Evolutionary conservation across 1,140 invertebrate species (phyloP).

Genomic region (Leptopilina clavipes): DNA sequence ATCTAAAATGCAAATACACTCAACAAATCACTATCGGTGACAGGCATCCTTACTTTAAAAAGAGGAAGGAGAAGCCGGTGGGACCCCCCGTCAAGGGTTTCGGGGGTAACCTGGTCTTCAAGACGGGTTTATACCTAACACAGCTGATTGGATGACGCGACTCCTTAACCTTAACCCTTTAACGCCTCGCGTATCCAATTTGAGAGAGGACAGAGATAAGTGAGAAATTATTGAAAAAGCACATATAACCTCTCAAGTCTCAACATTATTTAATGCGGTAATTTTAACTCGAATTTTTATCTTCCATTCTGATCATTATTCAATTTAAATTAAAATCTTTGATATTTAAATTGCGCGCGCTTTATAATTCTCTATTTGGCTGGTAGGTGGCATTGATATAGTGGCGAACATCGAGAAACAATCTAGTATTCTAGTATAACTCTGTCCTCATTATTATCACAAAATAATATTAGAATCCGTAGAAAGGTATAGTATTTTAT

Average conservation of each 20-base stretch:
- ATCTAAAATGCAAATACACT: constrained; percentile 75
- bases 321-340: not conserved
- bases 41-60: constrained; percentile 72
- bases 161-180: constrained; percentile 42
- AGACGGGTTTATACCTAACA: constrained; percentile 64
- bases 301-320: not conserved
- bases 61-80: constrained; percentile 70
- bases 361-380: too few relatives aligned
- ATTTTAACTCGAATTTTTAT: not conserved
- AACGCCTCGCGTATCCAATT: constrained; percentile 49
- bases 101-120: constrained; percentile 62
- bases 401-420: too few relatives aligned
- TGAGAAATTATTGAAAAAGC: constrained; percentile 32
- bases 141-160: constrained; percentile 59
- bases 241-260: not conserved
- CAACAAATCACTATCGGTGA: constrained; percentile 75
- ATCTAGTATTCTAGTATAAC: too few relatives aligned
- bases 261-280: constrained; percentile 1
- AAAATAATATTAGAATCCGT: too few relatives aligned
- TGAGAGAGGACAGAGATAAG: constrained; percentile 47
- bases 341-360: not conserved
- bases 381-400: too few relatives aligned
- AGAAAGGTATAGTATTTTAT: too few relatives aligned
- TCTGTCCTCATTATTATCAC: too few relatives aligned
- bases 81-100: constrained; percentile 71